Evolutionary conservation across 2,797 vertebrate species (phyloP).

Genomic region (Eupleurogrammus muticus): DNA sequence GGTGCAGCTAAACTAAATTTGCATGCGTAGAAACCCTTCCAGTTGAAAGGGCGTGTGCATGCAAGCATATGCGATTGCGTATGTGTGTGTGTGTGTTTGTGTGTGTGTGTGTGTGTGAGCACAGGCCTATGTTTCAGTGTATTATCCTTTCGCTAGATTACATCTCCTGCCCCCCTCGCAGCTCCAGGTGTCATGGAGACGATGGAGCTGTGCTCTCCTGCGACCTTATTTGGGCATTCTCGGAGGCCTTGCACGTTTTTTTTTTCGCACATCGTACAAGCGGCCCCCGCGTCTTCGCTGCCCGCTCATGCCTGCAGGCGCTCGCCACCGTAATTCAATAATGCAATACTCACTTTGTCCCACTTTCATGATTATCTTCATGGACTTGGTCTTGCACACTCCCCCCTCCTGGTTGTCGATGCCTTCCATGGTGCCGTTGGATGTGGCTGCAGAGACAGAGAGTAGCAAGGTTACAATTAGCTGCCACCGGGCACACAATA

Average conservation of each 20-base stretch:
- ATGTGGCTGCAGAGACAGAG: slow-evolving; percentile 87
- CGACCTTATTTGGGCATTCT: slow-evolving; percentile 57
- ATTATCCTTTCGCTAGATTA: slow-evolving; percentile 60
- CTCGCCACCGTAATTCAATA: slow-evolving; percentile 1
- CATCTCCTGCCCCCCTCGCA: slow-evolving; percentile 49
- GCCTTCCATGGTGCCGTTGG: slow-evolving; percentile 97
- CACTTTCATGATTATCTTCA: slow-evolving; percentile 99
- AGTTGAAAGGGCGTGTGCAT: slow-evolving; percentile 21
- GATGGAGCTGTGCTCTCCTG: slow-evolving; percentile 41
- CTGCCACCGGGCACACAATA: not conserved
- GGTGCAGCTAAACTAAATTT: slow-evolving; percentile 29
- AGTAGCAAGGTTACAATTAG: slow-evolving; percentile 35
- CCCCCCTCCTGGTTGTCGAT: slow-evolving; percentile 99
- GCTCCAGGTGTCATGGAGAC: slow-evolving; percentile 69
- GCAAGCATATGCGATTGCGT: slow-evolving; percentile 17
- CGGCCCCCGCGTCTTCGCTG: not conserved
- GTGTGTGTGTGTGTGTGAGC: slow-evolving; percentile 25
- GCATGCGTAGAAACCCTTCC: slow-evolving; percentile 11
- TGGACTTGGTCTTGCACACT: slow-evolving; percentile 97
- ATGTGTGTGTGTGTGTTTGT: slow-evolving; percentile 24
- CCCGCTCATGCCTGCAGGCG: slow-evolving; percentile 10
- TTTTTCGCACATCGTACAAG: not conserved
- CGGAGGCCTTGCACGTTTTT: slow-evolving; percentile 13
- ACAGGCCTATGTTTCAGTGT: slow-evolving; percentile 5
- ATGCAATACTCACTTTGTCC: slow-evolving; percentile 93